Evolutionary conservation across 2,113 vertebrate genomes (phyloP).

Genomic region (Talpa occidentalis): DNA sequence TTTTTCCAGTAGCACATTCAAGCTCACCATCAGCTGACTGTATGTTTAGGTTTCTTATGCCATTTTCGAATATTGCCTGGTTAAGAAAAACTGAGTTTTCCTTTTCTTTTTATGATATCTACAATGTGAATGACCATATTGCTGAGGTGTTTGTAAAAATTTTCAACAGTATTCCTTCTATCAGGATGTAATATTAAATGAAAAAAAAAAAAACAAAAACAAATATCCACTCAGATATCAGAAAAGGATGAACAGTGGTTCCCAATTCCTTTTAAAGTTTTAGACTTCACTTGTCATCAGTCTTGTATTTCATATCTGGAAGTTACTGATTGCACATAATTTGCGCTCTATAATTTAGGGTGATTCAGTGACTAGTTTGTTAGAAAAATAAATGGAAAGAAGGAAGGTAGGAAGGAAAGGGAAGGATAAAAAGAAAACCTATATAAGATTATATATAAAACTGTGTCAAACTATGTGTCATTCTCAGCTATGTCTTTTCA

Average conservation of each 20-base stretch:
- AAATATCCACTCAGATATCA: not conserved
- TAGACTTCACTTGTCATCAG: not conserved
- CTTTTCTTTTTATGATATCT: not conserved
- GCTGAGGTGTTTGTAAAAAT: not conserved
- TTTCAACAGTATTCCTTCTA: no score
- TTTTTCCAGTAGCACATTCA: not conserved
- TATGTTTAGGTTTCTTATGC: not conserved
- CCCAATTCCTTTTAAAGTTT: not conserved
- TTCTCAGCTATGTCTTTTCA: not conserved
- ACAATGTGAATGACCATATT: not conserved
- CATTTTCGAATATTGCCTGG: not conserved
- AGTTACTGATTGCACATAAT: not conserved
- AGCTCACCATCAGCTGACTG: not conserved
- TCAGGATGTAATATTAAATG: no score
- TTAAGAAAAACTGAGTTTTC: not conserved
- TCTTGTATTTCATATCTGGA: not conserved
- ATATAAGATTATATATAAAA: no score
- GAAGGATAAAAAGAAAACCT: fast-evolving
- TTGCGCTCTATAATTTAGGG: not conserved
- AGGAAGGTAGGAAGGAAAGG: not conserved
- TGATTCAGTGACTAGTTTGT: not conserved
- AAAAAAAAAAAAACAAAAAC: no score
- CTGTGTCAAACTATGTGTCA: no score
- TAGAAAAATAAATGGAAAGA: no score
- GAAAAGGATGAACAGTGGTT: not conserved